Evolutionary conservation across 37 sponge, comb jelly and placozoan species (phyloP).

Genomic region (Ianthella basta): DNA sequence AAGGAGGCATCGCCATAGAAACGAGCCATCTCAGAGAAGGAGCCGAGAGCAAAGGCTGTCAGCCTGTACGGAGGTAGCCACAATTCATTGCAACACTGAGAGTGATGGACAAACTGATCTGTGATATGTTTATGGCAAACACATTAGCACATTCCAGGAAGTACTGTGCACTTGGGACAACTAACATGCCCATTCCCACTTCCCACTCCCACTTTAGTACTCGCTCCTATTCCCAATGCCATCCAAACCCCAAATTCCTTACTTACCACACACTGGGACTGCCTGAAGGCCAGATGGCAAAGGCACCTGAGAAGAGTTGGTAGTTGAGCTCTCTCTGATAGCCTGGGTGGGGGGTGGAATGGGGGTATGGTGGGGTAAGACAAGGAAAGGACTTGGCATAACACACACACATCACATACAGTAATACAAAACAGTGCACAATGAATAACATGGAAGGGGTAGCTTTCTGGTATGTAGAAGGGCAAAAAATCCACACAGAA

Average conservation of each 20-base stretch:
- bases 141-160: too few species aligned
- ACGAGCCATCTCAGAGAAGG: constrained; percentile 42
- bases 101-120: too few species aligned
- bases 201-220: too few species aligned
- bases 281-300: constrained; percentile 48
- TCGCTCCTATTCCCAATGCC: too few species aligned
- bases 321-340: constrained; percentile 63
- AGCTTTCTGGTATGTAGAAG: neutral
- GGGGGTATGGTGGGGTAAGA: neutral
- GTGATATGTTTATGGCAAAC: too few species aligned
- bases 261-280: constrained; percentile 51
- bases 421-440: neutral
- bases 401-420: neutral
- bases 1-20: constrained; percentile 35
- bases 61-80: constrained; percentile 20
- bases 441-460: neutral
- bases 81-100: too few species aligned
- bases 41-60: constrained; percentile 51
- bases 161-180: too few species aligned
- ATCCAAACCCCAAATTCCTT: neutral
- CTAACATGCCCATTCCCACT: too few species aligned
- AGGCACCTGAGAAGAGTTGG: constrained; percentile 42
- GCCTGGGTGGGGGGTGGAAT: constrained; percentile 12
- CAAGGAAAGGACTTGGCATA: neutral
- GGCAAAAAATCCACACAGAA: too few species aligned